These are phyloP conservation scores for Pediacus dermestoides DNA, from an alignment of 2,888 invertebrate genomes.

Conservation along the genomic window DNA sequence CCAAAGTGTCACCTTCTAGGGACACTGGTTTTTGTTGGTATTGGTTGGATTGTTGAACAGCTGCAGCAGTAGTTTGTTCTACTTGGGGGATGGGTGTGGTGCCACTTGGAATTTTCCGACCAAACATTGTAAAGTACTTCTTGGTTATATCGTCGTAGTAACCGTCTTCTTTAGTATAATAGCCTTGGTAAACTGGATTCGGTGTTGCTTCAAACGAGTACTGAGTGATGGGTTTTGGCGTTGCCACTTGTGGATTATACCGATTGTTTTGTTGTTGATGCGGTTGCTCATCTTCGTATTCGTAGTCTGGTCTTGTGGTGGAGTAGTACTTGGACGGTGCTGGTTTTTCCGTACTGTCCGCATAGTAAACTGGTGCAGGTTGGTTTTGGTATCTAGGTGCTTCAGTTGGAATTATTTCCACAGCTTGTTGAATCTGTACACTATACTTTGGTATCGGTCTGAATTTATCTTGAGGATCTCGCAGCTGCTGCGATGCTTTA, in stretches of 20 bases:
- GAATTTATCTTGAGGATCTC: conserved; percentile 33
- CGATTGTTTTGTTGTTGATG: conserved; percentile 38
- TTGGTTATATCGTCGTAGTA: conserved; percentile 70
- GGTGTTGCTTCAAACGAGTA: conserved; percentile 46
- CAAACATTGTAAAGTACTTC: conserved; percentile 72
- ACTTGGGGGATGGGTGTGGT: conserved; percentile 48
- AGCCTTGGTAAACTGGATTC: conserved; percentile 54
- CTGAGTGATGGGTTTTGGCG: conserved; percentile 37
- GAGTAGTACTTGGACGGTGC: conserved; percentile 54
- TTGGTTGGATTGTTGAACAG: conserved; percentile 16
- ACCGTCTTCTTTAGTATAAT: conserved; percentile 69
- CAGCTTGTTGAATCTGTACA: conserved; percentile 47
- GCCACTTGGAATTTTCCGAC: conserved; percentile 60
- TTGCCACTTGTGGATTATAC: conserved; percentile 27
- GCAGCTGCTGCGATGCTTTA: conserved; percentile 33
- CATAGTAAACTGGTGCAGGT: conserved; percentile 28
- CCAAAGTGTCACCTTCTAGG: conserved; percentile 63
- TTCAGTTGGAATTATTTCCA: conserved; percentile 42
- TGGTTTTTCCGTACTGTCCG: conserved; percentile 46
- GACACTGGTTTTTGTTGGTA: conserved; percentile 44
- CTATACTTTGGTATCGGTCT: conserved; percentile 42
- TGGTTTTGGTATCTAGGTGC: conserved; percentile 23
- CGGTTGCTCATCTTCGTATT: conserved; percentile 50
- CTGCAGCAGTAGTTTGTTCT: too few species aligned
- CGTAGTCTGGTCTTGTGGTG: conserved; percentile 49